A percentile compares a stretch with the other conserved stretches of the same genome.
phyloP scores from a whole-genome alignment of 1,140 invertebrate genomes.

The Elymnias hypermnestra region DNA sequence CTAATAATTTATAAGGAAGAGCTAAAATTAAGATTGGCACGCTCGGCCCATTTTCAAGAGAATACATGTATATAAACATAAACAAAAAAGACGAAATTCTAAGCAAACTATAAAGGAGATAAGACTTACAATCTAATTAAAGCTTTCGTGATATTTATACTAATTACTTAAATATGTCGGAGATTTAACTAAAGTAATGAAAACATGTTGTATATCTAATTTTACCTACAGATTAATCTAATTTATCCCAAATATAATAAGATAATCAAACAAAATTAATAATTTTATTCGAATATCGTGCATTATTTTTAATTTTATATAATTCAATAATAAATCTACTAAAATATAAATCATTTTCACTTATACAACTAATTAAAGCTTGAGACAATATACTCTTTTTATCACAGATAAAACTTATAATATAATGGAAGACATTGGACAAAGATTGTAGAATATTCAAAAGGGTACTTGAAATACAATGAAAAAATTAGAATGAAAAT shows the following conservation, averaged over 20 bases:
- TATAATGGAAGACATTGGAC: slow-evolving; percentile 67
- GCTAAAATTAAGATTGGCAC: slow-evolving; percentile 59
- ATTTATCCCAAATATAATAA: no score
- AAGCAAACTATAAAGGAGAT: slow-evolving; percentile 11
- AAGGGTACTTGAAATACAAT: slow-evolving; percentile 11
- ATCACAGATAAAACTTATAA: slow-evolving; percentile 61
- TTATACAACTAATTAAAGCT: slow-evolving; percentile 64
- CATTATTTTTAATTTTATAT: not conserved
- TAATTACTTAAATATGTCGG: no score
- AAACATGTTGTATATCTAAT: no score
- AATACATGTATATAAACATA: slow-evolving; percentile 24
- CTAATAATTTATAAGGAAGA: slow-evolving; percentile 21
- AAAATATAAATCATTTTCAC: slow-evolving; percentile 22
- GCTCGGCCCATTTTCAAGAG: slow-evolving; percentile 51
- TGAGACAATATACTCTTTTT: slow-evolving; percentile 35
- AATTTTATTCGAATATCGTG: no score
- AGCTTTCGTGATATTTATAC: slow-evolving; percentile 33
- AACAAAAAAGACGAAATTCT: slow-evolving; percentile 7
- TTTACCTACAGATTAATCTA: no score
- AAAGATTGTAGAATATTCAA: slow-evolving; percentile 25
- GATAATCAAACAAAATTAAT: not conserved
- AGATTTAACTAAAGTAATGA: no score
- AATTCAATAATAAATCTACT: not conserved
- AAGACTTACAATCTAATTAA: slow-evolving; percentile 43
- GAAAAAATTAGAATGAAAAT: slow-evolving; percentile 32